These are phyloP conservation scores for Plectropomus leopardus DNA, from an alignment of 2,113 vertebrate species.

Conservation along the genomic window DNA sequence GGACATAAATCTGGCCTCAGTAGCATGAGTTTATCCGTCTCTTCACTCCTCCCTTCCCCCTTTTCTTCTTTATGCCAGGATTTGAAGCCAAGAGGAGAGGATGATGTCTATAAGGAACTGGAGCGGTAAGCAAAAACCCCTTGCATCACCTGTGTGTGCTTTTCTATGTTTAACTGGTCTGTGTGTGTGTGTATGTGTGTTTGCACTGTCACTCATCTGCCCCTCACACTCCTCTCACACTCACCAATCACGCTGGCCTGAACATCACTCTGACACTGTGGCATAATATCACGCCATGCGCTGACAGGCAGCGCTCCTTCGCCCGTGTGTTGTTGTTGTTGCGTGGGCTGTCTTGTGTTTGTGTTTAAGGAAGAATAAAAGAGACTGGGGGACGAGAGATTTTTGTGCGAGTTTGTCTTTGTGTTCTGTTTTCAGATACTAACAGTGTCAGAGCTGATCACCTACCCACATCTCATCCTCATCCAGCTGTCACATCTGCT, in stretches of 20 bases:
- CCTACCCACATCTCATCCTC: constrained; percentile 69
- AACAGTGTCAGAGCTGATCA: constrained; percentile 79
- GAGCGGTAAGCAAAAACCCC: constrained; percentile 78
- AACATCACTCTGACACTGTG: constrained; percentile 73
- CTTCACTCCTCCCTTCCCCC: constrained; percentile 36
- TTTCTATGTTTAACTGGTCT: constrained; percentile 27
- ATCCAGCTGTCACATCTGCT: constrained; percentile 74
- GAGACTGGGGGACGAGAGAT: constrained; percentile 50
- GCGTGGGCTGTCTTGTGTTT: constrained; percentile 71
- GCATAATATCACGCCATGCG: constrained; percentile 60
- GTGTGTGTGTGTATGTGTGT: constrained; percentile 37
- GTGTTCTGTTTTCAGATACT: constrained; percentile 78
- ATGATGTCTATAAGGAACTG: constrained; percentile 85
- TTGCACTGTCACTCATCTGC: constrained; percentile 59
- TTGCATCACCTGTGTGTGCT: constrained; percentile 59
- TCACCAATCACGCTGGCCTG: constrained; percentile 62
- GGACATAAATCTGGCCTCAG: constrained; percentile 68
- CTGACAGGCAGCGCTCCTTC: constrained; percentile 69
- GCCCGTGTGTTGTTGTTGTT: constrained; percentile 62
- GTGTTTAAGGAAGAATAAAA: constrained; percentile 70
- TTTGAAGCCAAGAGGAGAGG: constrained; percentile 83
- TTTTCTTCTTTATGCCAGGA: constrained; percentile 76
- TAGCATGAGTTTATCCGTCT: constrained; percentile 51
- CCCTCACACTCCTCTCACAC: constrained; percentile 62
- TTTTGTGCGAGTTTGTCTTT: constrained; percentile 69